Percentiles rank a stretch among this genome's conserved stretches.
Evolutionary conservation across 2,888 invertebrate genomes (phyloP).

Genomic region (Oegoconia quadripuncta): DNA sequence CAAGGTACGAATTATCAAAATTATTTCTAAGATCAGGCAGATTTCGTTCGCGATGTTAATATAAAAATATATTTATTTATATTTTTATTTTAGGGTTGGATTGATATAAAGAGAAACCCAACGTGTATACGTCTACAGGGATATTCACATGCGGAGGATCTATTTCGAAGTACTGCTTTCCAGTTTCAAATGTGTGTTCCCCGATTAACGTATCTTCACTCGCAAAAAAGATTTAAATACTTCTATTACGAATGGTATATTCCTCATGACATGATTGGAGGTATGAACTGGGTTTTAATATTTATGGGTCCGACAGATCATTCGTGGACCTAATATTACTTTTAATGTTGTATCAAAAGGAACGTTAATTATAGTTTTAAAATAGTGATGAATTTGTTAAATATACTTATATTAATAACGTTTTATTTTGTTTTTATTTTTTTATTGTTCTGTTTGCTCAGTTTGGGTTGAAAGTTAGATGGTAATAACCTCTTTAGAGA

Average conservation of each 20-base stretch:
- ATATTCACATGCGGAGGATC: conserved; percentile 29
- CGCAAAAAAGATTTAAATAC: conserved; percentile 25
- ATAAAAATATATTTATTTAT: neutral
- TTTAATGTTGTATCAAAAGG: too few relatives aligned
- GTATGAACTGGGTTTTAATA: conserved; percentile 45
- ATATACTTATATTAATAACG: too few relatives aligned
- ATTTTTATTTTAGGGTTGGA: conserved; percentile 58
- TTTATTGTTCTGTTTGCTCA: too few relatives aligned
- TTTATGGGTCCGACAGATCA: conserved; percentile 36
- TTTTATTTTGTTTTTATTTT: too few relatives aligned
- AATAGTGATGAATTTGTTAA: too few relatives aligned
- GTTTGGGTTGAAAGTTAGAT: too few relatives aligned
- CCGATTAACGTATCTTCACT: conserved; percentile 42
- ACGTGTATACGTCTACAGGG: conserved; percentile 47
- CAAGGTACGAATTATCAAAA: too few relatives aligned
- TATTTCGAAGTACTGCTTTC: conserved; percentile 39
- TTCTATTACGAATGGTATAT: conserved; percentile 17
- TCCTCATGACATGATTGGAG: conserved; percentile 26
- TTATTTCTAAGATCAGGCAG: too few relatives aligned
- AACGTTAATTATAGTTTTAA: too few relatives aligned
- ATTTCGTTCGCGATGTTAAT: too few relatives aligned
- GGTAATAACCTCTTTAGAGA: too few relatives aligned
- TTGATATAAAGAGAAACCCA: conserved; percentile 45
- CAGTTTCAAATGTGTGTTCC: conserved; percentile 54
- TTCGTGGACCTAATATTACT: conserved; percentile 40